These are phyloP conservation scores for Sitophilus oryzae DNA, from an alignment of 1,140 invertebrate species.

Conservation along the genomic window DNA sequence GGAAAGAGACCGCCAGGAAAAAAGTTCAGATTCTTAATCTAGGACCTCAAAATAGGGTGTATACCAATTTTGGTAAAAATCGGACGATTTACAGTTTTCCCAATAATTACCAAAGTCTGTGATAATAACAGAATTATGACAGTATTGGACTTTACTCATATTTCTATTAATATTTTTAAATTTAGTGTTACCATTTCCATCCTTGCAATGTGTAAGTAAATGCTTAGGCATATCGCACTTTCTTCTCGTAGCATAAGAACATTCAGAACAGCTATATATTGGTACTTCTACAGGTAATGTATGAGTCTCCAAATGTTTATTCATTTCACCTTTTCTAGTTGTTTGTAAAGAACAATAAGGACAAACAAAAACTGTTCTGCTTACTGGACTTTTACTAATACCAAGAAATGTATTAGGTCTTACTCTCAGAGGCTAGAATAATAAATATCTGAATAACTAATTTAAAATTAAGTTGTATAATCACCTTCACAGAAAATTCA, in stretches of 20 bases:
- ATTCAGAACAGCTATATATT: constrained; percentile 22
- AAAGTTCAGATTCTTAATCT: too few species aligned
- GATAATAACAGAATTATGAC: too few species aligned
- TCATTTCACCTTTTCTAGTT: constrained; percentile 16
- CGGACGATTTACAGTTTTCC: too few species aligned
- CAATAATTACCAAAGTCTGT: too few species aligned
- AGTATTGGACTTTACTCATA: too few species aligned
- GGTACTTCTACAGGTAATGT: constrained; percentile 3
- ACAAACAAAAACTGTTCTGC: constrained; percentile 17
- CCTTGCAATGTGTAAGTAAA: constrained; percentile 25
- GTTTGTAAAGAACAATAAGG: constrained; percentile 21
- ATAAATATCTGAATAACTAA: too few species aligned
- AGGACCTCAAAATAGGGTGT: too few species aligned
- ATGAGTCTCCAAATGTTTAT: constrained; percentile 19
- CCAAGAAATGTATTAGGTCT: constrained; percentile 5
- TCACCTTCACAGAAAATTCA: neutral
- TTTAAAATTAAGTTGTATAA: too few species aligned
- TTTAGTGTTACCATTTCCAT: constrained; percentile 22
- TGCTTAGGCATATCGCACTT: constrained; percentile 31
- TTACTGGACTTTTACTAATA: neutral
- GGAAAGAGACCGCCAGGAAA: too few species aligned
- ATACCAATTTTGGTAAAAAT: too few species aligned
- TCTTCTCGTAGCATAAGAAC: constrained; percentile 25
- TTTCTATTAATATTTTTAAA: neutral
- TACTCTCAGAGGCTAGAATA: neutral